Percentiles rank a stretch among this genome's conserved stretches.
These are phyloP conservation scores for Aspidoscelis tigris DNA, from an alignment of 2,113 vertebrate genomes.

Conservation along the genomic window DNA sequence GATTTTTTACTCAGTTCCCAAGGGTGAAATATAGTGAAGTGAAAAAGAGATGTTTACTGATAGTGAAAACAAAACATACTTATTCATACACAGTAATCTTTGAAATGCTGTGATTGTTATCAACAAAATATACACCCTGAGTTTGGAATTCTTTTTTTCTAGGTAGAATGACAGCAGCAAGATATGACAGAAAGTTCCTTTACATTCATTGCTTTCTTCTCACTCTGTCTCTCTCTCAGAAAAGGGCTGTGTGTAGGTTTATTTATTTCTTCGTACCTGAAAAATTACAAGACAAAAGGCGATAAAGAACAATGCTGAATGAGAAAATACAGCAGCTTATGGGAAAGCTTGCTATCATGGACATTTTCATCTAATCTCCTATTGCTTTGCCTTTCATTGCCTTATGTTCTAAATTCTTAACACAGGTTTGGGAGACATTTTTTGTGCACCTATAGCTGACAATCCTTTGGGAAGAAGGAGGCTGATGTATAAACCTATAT, in stretches of 20 bases:
- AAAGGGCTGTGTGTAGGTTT: background rate
- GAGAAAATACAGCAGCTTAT: background rate
- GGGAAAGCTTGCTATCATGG: background rate
- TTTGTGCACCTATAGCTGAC: slow-evolving; percentile 10
- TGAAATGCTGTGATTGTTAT: slow-evolving; percentile 49
- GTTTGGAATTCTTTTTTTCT: slow-evolving; percentile 42
- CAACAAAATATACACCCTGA: slow-evolving; percentile 44
- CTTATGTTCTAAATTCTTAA: slow-evolving; percentile 14
- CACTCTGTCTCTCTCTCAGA: background rate
- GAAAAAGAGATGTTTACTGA: slow-evolving; percentile 67
- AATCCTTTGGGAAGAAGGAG: background rate
- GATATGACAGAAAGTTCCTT: slow-evolving; percentile 13
- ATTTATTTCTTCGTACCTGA: slow-evolving; percentile 21
- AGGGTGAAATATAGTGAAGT: slow-evolving; percentile 55
- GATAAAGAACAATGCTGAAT: background rate
- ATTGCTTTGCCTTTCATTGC: slow-evolving; percentile 1
- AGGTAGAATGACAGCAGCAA: slow-evolving; percentile 31
- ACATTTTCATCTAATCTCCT: slow-evolving; percentile 29
- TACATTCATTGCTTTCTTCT: slow-evolving; percentile 37
- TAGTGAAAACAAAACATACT: slow-evolving; percentile 69
- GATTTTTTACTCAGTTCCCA: slow-evolving; percentile 54
- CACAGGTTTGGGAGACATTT: background rate
- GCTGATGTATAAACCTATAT: background rate
- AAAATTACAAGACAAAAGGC: slow-evolving; percentile 36
- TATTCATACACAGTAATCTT: slow-evolving; percentile 65